Evolutionary conservation across 2,113 vertebrate genomes (phyloP), one percentile per base, ranked within the genome.

Genomic region (Coracopsis vasa): DNA sequence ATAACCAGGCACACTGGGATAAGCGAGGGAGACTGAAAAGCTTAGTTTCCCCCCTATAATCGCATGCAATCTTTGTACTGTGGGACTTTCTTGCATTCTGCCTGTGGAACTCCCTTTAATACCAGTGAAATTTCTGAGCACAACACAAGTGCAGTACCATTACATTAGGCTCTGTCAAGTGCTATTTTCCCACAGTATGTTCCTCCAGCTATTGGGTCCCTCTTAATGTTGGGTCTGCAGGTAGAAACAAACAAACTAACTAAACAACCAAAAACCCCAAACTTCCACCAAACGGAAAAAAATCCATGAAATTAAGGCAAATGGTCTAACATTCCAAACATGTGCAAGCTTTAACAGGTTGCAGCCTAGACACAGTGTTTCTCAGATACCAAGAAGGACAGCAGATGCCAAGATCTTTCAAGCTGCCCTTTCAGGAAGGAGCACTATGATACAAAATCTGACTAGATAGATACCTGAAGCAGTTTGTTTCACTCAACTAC

Each of bases 91-190:
- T 0, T 19, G 41, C 2, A 0, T 16, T 67, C 23, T 25, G 45
- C 41, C 67, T 48, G 47, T 35, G 75, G 60, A 90, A 80, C 29
- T 79, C 51, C 35, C 35, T 71, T 60, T 13, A 3, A 45, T 9
- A 44, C 12, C 27, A 31, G 3, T 21, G 61, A 77, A 78, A 84
- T 67, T 93, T 44, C 69, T 44, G 44, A 66, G 66, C 44, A 33
- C 0, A 5, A 62, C 44, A 16, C 0, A 10, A 61, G 11, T 1
- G 9, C 21, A 17, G n/a, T 35, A 54, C 21, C 1, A 1, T 11
- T 37, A 21, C 45, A 58, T 15, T 29, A 15, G 60, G 29, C 20
- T 85, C 70, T 53, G 16, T 14, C n/a, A 42, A 45, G 12, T 5
- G 11, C 31, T 62, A 28, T 47, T 56, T 65, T 77, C 44, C 71